Conservation (phyloP, 2,797 vertebrate genomes). For the Parambassis ranga region DNA sequence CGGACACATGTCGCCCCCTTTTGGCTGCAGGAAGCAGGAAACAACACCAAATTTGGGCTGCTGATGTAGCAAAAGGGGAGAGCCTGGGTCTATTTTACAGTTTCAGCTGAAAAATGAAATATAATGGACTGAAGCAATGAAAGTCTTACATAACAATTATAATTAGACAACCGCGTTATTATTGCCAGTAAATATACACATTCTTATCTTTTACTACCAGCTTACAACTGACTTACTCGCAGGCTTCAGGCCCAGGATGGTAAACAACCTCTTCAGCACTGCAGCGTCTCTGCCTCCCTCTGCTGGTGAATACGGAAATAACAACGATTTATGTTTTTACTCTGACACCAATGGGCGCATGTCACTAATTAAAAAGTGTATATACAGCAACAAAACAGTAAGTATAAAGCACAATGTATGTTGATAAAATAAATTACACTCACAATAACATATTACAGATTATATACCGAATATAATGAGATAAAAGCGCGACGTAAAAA, state of each 20-base stretch:
- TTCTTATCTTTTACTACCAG: background rate
- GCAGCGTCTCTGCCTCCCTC: conserved; percentile 18
- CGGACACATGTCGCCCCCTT: conserved; percentile 40
- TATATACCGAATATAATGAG: too few species aligned
- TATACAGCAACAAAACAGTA: too few species aligned
- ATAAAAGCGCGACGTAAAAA: too few species aligned
- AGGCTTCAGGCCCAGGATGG: background rate
- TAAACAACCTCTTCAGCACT: conserved; percentile 23
- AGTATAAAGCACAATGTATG: too few species aligned
- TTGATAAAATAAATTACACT: too few species aligned
- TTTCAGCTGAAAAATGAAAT: too few species aligned
- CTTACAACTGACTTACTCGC: background rate
- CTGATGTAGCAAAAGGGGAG: background rate
- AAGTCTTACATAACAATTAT: background rate
- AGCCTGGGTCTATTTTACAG: background rate
- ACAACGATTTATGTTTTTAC: background rate
- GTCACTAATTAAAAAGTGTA: too few species aligned
- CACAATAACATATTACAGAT: too few species aligned
- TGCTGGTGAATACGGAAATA: background rate
- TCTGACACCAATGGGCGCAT: too few species aligned
- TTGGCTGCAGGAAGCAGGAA: conserved; percentile 14
- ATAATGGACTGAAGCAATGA: too few species aligned
- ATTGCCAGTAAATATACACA: background rate
- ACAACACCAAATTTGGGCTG: background rate
- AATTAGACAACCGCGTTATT: background rate